These are phyloP conservation scores for Diloba caeruleocephala DNA, from an alignment of 2,888 invertebrate genomes.

Conservation along the genomic window DNA sequence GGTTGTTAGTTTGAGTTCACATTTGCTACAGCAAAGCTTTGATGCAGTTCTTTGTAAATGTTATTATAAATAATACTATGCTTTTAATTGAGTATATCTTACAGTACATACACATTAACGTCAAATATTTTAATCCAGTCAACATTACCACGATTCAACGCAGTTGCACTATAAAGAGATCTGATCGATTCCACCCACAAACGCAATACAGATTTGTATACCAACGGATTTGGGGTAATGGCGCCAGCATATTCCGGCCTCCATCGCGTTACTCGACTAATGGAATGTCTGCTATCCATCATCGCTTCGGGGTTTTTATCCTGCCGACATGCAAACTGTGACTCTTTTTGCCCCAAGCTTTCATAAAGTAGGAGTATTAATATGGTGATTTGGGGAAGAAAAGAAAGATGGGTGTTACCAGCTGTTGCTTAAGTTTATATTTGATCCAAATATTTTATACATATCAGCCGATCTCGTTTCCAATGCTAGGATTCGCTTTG, in stretches of 20 bases:
- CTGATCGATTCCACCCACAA: slow-evolving; percentile 38
- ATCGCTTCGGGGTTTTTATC: slow-evolving; percentile 45
- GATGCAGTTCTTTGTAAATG: no score
- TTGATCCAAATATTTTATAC: no score
- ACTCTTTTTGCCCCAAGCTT: slow-evolving; percentile 29
- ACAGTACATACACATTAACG: no score
- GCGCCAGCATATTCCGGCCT: slow-evolving; percentile 57
- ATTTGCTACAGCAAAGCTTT: no score
- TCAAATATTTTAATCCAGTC: no score
- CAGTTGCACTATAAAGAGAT: slow-evolving; percentile 16
- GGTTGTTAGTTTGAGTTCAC: no score
- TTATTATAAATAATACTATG: no score
- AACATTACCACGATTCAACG: not conserved
- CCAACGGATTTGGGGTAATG: slow-evolving; percentile 61
- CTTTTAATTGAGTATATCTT: no score
- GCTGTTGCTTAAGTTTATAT: no score
- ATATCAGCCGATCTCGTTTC: no score
- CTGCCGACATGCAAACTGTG: slow-evolving; percentile 49
- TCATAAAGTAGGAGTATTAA: slow-evolving; percentile 24
- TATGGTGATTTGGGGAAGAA: slow-evolving; percentile 10
- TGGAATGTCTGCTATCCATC: slow-evolving; percentile 62
- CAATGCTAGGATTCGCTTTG: no score
- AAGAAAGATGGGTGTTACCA: not conserved
- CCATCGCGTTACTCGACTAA: slow-evolving; percentile 53
- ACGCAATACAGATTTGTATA: slow-evolving; percentile 58